Evolutionary conservation across 2,113 vertebrate genomes (phyloP), one percentile per base, ranked within the genome.

Genomic region (Chlorodrepanis virens): DNA sequence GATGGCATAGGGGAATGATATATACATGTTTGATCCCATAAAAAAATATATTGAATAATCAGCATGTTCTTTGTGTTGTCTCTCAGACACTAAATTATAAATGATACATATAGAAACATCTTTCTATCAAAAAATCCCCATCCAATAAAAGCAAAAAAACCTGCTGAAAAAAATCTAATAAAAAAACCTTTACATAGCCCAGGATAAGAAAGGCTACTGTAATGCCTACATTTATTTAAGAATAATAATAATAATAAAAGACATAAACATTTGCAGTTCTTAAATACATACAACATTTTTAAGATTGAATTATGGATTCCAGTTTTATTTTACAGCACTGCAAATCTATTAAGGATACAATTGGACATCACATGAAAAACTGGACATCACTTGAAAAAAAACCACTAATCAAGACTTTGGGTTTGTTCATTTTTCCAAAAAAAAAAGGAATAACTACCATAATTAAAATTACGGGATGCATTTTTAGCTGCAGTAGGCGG

Each of bases 401-500:
- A 0, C 12, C 24, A 44, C 40, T 61, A 45, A 70, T 65, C 28
- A 29, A 74, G 67, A 17, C 9, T 59, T 35, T 3, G 14, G 8
- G 35, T 92, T 83, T 75, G 72, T 70, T 67, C 10, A 50, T 60
- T 83, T 82, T 94, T 94, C 87, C 2, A 75, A 80, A 94, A 59
- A 57, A 57, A 42, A 65, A 87, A 49, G 42, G 12, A 82, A 79
- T n/a, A 47, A 59, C 50, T 88, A 76, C 87, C 5, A 5, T 93
- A 92, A 91, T 86, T 87, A 52, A 92, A 94, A 89, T 77, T 67
- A 65, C 20, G 54, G 59, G 47, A 88, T 59, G 82, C 42, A 83
- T 77, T 94, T 95, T 87, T 95, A 96, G 90, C 37, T 85, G 74
- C 74, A 83, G 94, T 90, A 75, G 94, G 94, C 0, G 24, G 63